These are phyloP conservation scores for Dunckerocampus dactyliophorus DNA, from an alignment of 2,113 vertebrate species.

Conservation along the genomic window DNA sequence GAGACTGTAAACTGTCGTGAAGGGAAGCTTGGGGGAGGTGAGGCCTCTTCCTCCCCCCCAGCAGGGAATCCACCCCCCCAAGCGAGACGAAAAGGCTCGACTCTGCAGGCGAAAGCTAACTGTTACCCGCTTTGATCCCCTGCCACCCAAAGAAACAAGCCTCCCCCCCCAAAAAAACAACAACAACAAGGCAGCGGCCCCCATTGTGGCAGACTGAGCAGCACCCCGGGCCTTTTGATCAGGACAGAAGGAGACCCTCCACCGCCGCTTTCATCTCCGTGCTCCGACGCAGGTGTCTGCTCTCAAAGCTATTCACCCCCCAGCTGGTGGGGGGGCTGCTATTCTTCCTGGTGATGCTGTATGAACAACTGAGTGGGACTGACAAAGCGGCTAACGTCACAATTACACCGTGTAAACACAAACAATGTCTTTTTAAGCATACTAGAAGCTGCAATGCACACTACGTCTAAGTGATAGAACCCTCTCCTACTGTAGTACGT, in stretches of 20 bases:
- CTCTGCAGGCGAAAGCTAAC: constrained; percentile 79
- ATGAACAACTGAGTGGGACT: constrained; percentile 27
- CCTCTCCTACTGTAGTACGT: too few species aligned
- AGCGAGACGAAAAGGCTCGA: constrained; percentile 65
- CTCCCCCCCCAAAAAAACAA: constrained; percentile 40
- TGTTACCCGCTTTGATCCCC: constrained; percentile 78
- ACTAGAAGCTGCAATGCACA: not conserved
- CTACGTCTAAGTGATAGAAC: not conserved
- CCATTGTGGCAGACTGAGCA: constrained; percentile 54
- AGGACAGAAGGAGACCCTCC: constrained; percentile 51
- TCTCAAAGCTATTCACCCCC: constrained; percentile 60
- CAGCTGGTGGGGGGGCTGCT: constrained; percentile 34
- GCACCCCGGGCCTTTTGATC: constrained; percentile 76
- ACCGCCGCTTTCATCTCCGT: constrained; percentile 69
- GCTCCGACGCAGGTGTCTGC: constrained; percentile 66
- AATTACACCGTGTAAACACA: constrained; percentile 30
- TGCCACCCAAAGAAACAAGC: constrained; percentile 60
- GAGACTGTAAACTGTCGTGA: constrained; percentile 58
- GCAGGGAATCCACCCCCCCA: constrained; percentile 65
- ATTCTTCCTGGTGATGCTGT: constrained; percentile 27
- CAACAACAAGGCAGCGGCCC: constrained; percentile 62
- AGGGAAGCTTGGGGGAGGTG: constrained; percentile 51
- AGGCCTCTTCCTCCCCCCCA: constrained; percentile 62
- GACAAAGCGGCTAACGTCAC: constrained; percentile 20
- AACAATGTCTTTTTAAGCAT: constrained; percentile 11